Conservation (phyloP, 2,797 vertebrate genomes). For the Darevskia mixta region DNA sequence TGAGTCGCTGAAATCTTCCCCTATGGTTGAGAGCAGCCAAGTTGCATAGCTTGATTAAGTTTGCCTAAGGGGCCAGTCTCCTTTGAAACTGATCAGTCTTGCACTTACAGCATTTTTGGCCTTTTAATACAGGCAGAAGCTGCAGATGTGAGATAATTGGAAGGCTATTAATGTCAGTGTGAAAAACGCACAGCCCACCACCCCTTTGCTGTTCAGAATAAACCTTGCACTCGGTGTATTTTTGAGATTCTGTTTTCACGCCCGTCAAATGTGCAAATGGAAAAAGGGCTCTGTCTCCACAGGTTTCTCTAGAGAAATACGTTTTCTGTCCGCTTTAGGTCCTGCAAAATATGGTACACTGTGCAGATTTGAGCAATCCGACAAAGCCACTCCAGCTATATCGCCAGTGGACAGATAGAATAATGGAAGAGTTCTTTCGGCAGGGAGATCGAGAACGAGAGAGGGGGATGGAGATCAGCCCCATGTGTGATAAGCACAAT, state of each 20-base stretch:
- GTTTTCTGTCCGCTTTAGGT: conserved; percentile 81
- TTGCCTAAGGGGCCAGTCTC: conserved; percentile 9
- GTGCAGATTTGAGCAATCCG: conserved; percentile 97
- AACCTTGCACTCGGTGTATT: conserved; percentile 64
- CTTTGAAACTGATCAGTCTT: conserved; percentile 27
- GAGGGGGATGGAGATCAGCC: conserved; percentile 98
- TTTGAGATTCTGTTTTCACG: conserved; percentile 65
- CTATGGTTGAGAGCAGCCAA: not conserved
- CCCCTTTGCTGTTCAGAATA: conserved; percentile 61
- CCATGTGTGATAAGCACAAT: conserved; percentile 99
- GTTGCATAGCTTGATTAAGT: conserved; percentile 35
- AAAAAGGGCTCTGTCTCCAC: conserved; percentile 43
- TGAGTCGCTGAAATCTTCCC: not conserved
- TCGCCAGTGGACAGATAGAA: conserved; percentile 96
- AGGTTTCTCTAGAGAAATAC: conserved; percentile 24
- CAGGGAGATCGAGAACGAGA: conserved; percentile 96
- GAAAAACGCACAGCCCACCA: conserved; percentile 51
- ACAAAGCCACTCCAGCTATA: conserved; percentile 97
- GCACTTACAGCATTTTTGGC: conserved; percentile 45
- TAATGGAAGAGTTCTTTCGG: conserved; percentile 99
- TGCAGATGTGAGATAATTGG: conserved; percentile 52
- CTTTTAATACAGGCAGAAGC: conserved; percentile 38
- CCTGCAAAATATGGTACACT: conserved; percentile 99
- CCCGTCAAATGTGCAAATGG: conserved; percentile 63
- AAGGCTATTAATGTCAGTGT: conserved; percentile 64